These are phyloP conservation scores for Allacma fusca DNA, from an alignment of 2,888 invertebrate genomes.

Conservation along the genomic window DNA sequence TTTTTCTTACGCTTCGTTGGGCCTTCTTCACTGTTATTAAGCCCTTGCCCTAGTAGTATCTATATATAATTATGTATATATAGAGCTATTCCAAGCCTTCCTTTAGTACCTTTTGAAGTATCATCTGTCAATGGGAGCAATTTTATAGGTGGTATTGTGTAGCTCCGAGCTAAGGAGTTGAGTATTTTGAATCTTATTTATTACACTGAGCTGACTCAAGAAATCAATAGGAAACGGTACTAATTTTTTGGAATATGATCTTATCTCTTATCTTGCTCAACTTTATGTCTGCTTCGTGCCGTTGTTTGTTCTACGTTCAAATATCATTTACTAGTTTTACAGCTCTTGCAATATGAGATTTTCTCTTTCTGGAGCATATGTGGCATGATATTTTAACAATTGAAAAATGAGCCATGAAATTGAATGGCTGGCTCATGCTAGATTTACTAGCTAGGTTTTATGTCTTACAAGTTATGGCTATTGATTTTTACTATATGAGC, in stretches of 20 bases:
- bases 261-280: background rate
- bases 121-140: background rate
- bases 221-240: background rate
- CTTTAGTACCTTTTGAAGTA: background rate
- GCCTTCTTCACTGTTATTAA: background rate
- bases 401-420: constrained; percentile 27
- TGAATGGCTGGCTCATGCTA: constrained; percentile 17
- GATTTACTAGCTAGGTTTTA: background rate
- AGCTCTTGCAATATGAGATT: background rate
- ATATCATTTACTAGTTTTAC: background rate
- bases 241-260: background rate
- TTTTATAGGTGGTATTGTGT: background rate
- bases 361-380: background rate
- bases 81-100: too few species aligned
- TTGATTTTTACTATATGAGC: background rate
- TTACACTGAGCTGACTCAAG: background rate
- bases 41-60: too few species aligned
- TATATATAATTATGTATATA: too few species aligned
- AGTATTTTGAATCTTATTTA: background rate
- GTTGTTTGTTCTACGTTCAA: background rate
- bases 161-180: background rate
- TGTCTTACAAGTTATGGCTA: constrained; percentile 12
- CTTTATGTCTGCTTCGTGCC: background rate
- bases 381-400: constrained; percentile 1
- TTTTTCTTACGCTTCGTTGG: background rate